Percentiles rank a stretch among this genome's conserved stretches.
phyloP scores from a whole-genome alignment of 2,888 invertebrate genomes.

The Melinaea marsaeus region DNA sequence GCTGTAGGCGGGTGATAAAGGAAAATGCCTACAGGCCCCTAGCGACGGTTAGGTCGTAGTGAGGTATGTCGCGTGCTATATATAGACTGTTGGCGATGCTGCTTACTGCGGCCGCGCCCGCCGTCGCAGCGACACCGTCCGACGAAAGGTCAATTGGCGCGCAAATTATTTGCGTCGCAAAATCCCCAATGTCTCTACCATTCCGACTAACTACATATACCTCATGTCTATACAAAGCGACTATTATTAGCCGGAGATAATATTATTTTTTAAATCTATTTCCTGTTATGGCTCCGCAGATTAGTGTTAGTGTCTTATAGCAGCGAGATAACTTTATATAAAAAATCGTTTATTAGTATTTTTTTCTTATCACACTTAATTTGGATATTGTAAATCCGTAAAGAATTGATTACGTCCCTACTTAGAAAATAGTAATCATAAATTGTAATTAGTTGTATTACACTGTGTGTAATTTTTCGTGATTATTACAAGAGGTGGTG shows the following conservation, averaged over 20 bases:
- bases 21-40: slow-evolving; percentile 74
- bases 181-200: slow-evolving; percentile 65
- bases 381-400: neutral
- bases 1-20: slow-evolving; percentile 74
- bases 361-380: neutral
- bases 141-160: slow-evolving; percentile 78
- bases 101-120: slow-evolving; percentile 62
- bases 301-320: neutral
- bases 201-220: slow-evolving; percentile 39
- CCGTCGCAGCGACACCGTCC: slow-evolving; percentile 59
- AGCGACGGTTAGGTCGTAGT: slow-evolving; percentile 62
- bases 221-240: slow-evolving; percentile 23
- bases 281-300: slow-evolving; percentile 24
- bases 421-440: neutral
- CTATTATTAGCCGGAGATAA: slow-evolving; percentile 36
- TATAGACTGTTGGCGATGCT: slow-evolving; percentile 71
- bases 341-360: neutral
- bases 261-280: slow-evolving; percentile 29
- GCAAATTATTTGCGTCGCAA: slow-evolving; percentile 78
- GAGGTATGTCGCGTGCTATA: slow-evolving; percentile 71
- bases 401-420: slow-evolving; percentile 3
- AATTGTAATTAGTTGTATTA: neutral
- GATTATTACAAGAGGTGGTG: slow-evolving; percentile 68
- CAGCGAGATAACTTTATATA: no score
- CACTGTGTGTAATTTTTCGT: slow-evolving; percentile 31